Conservation (phyloP, 1,140 invertebrate species). For the Globodera rostochiensis region DNA sequence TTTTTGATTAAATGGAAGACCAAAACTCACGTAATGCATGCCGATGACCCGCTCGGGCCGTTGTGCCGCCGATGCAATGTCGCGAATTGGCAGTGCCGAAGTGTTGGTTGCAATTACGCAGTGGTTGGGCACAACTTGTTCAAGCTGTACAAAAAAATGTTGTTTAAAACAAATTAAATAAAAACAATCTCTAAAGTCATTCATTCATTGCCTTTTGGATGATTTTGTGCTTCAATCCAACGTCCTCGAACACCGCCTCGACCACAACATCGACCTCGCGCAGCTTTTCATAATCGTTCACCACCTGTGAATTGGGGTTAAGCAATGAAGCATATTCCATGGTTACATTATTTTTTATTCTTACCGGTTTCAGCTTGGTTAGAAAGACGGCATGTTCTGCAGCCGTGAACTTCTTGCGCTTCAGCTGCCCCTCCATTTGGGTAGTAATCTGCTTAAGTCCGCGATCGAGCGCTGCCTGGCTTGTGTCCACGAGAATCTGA, state of each 20-base stretch:
- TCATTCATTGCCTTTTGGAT: constrained; percentile 86
- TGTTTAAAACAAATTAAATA: not conserved
- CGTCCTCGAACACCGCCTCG: constrained; percentile 97
- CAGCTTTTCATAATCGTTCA: constrained; percentile 80
- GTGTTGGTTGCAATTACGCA: constrained; percentile 97
- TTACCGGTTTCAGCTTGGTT: constrained; percentile 76
- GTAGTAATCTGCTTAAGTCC: constrained; percentile 87
- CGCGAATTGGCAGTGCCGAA: constrained; percentile 91
- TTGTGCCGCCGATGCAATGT: constrained; percentile 87
- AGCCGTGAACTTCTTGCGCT: constrained; percentile 74
- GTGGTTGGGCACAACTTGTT: constrained; percentile 77
- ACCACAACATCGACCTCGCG: constrained; percentile 89
- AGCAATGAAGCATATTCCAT: constrained; percentile 72
- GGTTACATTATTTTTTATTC: constrained; percentile 62
- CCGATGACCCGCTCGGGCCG: constrained; percentile 88
- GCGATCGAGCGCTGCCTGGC: constrained; percentile 77
- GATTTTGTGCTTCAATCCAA: constrained; percentile 92
- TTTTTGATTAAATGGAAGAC: not conserved
- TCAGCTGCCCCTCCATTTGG: constrained; percentile 78
- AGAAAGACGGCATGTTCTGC: constrained; percentile 74
- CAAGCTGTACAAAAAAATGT: constrained; percentile 40
- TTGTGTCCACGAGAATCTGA: constrained; percentile 81
- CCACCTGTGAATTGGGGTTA: constrained; percentile 79
- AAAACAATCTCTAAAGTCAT: not conserved
- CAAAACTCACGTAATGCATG: constrained; percentile 83